Conservation (phyloP, 2,797 vertebrate genomes). For the Urosaurus nigricauda region DNA sequence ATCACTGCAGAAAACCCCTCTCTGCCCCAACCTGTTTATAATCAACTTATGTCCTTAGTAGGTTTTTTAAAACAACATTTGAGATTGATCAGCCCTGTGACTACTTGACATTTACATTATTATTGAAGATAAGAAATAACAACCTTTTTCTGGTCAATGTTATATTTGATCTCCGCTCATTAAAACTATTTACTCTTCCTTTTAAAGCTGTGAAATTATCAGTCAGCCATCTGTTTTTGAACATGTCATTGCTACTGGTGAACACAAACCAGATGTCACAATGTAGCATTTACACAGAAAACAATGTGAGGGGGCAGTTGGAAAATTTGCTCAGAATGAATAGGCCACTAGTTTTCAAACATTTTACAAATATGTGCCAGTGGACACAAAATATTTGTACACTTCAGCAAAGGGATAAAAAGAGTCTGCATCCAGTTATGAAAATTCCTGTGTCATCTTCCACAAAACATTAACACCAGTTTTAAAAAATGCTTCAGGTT, state of each 20-base stretch:
- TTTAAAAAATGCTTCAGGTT: background rate
- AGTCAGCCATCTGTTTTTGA: background rate
- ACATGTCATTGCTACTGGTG: background rate
- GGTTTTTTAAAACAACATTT: background rate
- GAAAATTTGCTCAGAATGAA: conserved; percentile 1
- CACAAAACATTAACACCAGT: background rate
- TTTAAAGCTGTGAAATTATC: background rate
- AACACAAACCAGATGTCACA: conserved; percentile 43
- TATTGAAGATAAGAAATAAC: background rate
- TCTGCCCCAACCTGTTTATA: background rate
- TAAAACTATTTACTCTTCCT: conserved; percentile 2
- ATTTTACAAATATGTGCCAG: background rate
- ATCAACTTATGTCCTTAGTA: background rate
- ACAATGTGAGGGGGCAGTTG: background rate
- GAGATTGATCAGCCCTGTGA: background rate
- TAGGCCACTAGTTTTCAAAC: conserved; percentile 9
- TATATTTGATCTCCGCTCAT: background rate
- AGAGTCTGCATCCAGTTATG: background rate
- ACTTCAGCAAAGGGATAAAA: background rate
- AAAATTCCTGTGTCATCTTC: too few species aligned
- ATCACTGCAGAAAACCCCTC: background rate
- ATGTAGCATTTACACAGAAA: background rate
- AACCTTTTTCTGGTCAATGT: background rate
- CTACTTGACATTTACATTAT: background rate
- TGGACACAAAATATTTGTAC: background rate